Percentiles rank a stretch among this genome's conserved stretches.
These are phyloP conservation scores for Gallirallus australis DNA, from an alignment of 2,797 vertebrate genomes.

Conservation along the genomic window DNA sequence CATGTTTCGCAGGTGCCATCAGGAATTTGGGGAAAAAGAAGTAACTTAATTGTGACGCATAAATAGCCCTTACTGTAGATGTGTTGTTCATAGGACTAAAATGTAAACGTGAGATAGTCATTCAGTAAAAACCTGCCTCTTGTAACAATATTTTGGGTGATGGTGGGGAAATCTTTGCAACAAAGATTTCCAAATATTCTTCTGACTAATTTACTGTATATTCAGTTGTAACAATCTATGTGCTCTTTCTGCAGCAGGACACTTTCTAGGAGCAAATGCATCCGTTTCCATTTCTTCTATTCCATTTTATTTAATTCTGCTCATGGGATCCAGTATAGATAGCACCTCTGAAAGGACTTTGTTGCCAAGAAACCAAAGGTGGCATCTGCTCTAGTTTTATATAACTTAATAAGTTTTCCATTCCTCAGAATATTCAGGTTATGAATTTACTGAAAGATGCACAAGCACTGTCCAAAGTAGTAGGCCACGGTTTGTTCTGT, in stretches of 20 bases:
- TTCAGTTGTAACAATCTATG: not conserved
- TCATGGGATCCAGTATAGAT: not conserved
- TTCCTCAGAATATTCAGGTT: not conserved
- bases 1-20: rapidly evolving
- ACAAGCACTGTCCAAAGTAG: not conserved
- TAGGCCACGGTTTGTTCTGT: not conserved
- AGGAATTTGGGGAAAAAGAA: not conserved
- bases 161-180: not conserved
- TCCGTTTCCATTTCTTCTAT: not conserved
- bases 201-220: not conserved
- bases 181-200: not conserved
- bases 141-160: not conserved
- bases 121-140: not conserved
- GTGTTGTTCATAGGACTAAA: not conserved
- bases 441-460: not conserved
- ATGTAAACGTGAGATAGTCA: not conserved
- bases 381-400: not conserved
- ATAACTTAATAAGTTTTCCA: not conserved
- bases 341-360: not conserved
- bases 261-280: not conserved
- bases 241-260: not conserved
- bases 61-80: not conserved
- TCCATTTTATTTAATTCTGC: not conserved
- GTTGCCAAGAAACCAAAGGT: not conserved
- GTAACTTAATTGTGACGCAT: not conserved